Percentiles rank a stretch among this genome's conserved stretches.
phyloP scores from a whole-genome alignment of 2,888 invertebrate genomes.

The Caradrina kadenii region DNA sequence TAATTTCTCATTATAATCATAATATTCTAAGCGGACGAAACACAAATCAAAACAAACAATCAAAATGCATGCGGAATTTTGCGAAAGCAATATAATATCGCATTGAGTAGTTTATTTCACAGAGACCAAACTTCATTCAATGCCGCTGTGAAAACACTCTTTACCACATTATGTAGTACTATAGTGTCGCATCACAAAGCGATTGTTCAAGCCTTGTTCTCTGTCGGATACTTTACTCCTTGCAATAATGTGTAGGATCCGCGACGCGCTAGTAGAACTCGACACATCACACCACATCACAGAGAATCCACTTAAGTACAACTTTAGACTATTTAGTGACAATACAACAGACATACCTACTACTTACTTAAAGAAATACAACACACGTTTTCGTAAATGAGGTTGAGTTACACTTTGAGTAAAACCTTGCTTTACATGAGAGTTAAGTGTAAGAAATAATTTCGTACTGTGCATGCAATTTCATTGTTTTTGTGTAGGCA shows the following conservation, averaged over 20 bases:
- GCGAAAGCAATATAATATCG: not conserved
- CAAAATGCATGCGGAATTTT: conserved; percentile 18
- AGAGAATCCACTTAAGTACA: conserved; percentile 24
- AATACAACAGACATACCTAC: conserved; percentile 13
- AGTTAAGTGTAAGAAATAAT: not conserved
- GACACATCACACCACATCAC: conserved; percentile 44
- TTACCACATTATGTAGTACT: not conserved
- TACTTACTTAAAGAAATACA: conserved; percentile 24
- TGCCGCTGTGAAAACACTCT: not conserved
- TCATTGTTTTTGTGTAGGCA: not conserved
- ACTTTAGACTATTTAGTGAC: conserved; percentile 36
- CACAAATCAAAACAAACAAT: conserved; percentile 1
- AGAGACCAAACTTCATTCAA: not conserved
- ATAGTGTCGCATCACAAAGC: not conserved
- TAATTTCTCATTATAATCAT: conserved; percentile 4
- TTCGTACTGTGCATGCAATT: too few species aligned
- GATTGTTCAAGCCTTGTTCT: not conserved
- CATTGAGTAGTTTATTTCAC: not conserved
- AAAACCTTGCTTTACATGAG: conserved; percentile 11
- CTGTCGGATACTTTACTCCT: not conserved
- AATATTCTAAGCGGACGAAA: conserved; percentile 22
- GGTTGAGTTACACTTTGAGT: conserved; percentile 2
- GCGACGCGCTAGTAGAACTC: conserved; percentile 13
- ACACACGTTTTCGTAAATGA: conserved; percentile 16
- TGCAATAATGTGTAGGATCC: not conserved